Percentiles rank a stretch among this genome's conserved stretches.
phyloP scores from a whole-genome alignment of 53 echinoderm and acorn worm genomes.

The Echinometra lucunter region DNA sequence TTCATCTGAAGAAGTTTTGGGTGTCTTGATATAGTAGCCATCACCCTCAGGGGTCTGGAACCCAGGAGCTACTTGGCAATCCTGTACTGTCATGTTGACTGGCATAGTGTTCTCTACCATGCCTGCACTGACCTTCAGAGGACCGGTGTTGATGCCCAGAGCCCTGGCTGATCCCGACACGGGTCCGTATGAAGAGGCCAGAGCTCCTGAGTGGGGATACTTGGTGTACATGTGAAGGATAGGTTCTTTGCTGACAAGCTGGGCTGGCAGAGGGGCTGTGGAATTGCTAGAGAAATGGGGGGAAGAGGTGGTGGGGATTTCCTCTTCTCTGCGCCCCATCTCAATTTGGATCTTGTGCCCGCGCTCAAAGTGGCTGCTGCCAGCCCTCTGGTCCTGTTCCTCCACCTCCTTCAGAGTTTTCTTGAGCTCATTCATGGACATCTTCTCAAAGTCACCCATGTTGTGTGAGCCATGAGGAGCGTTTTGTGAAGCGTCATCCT shows the following conservation, averaged over 20 bases:
- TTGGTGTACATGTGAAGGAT: conserved; percentile 65
- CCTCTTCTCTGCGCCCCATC: conserved; percentile 79
- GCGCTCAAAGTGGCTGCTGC: conserved; percentile 84
- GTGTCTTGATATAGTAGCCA: conserved; percentile 71
- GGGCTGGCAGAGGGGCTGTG: conserved; percentile 24
- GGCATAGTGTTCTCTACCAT: conserved; percentile 75
- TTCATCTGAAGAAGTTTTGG: background rate
- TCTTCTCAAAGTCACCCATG: conserved; percentile 85
- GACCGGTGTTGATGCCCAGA: conserved; percentile 79
- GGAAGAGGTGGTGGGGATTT: background rate
- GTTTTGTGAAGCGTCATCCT: conserved; percentile 69
- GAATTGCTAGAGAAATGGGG: conserved; percentile 13
- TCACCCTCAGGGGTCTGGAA: conserved; percentile 86
- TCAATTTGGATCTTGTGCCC: conserved; percentile 85
- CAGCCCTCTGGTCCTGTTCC: conserved; percentile 86
- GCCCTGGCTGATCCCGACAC: conserved; percentile 81
- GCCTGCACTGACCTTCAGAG: conserved; percentile 82
- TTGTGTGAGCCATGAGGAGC: conserved; percentile 76
- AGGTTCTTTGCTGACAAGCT: conserved; percentile 64
- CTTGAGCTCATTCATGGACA: conserved; percentile 83
- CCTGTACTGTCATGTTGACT: conserved; percentile 83
- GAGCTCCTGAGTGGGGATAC: conserved; percentile 55
- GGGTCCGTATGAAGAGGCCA: conserved; percentile 39
- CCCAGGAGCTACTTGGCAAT: conserved; percentile 86
- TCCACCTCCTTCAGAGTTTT: conserved; percentile 77